A percentile compares a stretch with the other conserved stretches of the same genome.
These are phyloP conservation scores for Bugulina stolonifera DNA, from an alignment of 2,888 invertebrate genomes.

Conservation along the genomic window DNA sequence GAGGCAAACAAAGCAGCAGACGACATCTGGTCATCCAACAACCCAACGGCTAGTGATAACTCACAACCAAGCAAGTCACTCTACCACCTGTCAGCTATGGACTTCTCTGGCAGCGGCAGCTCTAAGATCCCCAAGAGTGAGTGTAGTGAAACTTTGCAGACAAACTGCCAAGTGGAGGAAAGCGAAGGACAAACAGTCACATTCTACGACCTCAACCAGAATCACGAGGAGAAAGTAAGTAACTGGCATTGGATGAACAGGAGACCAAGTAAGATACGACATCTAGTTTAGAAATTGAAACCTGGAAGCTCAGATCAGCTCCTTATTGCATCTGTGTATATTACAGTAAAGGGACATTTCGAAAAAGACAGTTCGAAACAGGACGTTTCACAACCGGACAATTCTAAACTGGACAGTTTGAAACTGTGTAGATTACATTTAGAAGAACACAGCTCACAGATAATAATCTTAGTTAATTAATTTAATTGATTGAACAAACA, in stretches of 20 bases:
- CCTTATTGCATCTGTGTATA: no score
- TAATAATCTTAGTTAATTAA: no score
- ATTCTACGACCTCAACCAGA: not conserved
- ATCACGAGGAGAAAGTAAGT: constrained; percentile 1
- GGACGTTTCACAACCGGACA: no score
- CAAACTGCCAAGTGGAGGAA: not conserved
- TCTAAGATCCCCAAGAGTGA: not conserved
- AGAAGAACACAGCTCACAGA: no score
- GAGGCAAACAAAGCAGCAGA: not conserved
- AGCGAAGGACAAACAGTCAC: not conserved
- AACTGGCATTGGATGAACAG: no score
- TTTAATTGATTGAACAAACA: no score
- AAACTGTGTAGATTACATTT: no score
- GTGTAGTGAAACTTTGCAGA: not conserved
- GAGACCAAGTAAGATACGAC: not conserved
- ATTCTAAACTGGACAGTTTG: no score
- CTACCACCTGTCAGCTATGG: constrained; percentile 10
- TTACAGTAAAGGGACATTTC: no score
- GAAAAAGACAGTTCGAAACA: no score
- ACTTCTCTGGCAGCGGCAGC: not conserved
- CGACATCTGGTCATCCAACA: not conserved
- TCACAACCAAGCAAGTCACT: not conserved
- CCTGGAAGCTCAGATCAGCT: no score
- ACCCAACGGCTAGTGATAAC: not conserved
- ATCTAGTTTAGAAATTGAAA: no score